Evolutionary conservation across 1,140 invertebrate genomes (phyloP).

Genomic region (Drosophila biarmipes): DNA sequence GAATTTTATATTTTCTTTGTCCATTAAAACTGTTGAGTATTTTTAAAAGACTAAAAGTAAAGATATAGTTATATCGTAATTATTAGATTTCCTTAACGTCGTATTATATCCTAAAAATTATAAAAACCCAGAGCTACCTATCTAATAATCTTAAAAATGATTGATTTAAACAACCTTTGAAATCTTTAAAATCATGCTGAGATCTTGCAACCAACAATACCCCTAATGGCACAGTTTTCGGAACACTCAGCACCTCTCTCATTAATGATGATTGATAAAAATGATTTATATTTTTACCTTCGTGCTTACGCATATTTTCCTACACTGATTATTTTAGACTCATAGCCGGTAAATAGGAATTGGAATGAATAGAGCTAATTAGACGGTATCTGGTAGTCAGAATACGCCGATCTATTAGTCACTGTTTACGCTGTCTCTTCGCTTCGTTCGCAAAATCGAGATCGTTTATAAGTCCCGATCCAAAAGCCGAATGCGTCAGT

Average conservation of each 20-base stretch:
- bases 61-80: no score
- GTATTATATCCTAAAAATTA: no score
- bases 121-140: no score
- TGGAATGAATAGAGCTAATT: slow-evolving; percentile 1
- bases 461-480: slow-evolving; percentile 27
- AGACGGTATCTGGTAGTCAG: slow-evolving; percentile 30
- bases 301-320: slow-evolving; percentile 11
- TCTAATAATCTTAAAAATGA: neutral
- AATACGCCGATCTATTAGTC: slow-evolving; percentile 7
- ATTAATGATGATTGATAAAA: no score
- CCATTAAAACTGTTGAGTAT: no score
- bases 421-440: slow-evolving; percentile 1
- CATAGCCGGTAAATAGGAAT: neutral
- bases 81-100: no score
- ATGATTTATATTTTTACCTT: neutral
- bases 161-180: neutral
- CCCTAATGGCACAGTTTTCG: neutral
- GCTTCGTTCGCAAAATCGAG: slow-evolving; percentile 9
- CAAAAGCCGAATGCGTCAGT: slow-evolving; percentile 39
- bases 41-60: no score
- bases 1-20: no score
- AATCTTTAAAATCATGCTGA: neutral
- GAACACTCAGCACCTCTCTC: neutral
- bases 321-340: slow-evolving; percentile 1
- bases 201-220: neutral